Percentiles rank a stretch among this genome's conserved stretches.
Conservation (phyloP, 2,888 invertebrate genomes). For the Stenichneumon culpator region DNA sequence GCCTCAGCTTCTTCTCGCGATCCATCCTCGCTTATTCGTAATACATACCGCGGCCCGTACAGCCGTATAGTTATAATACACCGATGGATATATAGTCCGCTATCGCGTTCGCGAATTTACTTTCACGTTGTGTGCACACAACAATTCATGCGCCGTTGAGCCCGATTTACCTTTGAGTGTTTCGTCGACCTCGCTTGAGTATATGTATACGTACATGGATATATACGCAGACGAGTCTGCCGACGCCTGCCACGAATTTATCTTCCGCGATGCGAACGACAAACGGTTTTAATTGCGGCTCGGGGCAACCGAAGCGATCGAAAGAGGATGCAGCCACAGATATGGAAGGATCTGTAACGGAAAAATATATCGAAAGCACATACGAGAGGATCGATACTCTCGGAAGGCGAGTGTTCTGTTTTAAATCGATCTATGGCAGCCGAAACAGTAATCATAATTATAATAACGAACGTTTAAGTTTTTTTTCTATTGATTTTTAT, state of each 20-base stretch:
- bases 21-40: slow-evolving; percentile 33
- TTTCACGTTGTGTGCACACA: slow-evolving; percentile 40
- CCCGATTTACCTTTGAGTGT: slow-evolving; percentile 45
- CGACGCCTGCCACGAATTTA: slow-evolving; percentile 76
- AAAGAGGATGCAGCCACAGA: slow-evolving; percentile 25
- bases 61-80: slow-evolving; percentile 22
- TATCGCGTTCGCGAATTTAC: slow-evolving; percentile 49
- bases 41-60: slow-evolving; percentile 13
- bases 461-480: background rate
- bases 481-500: background rate
- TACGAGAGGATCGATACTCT: slow-evolving; percentile 17
- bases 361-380: slow-evolving; percentile 17
- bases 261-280: slow-evolving; percentile 77
- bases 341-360: slow-evolving; percentile 33
- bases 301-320: slow-evolving; percentile 68
- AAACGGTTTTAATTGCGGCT: slow-evolving; percentile 81
- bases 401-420: background rate
- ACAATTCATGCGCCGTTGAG: slow-evolving; percentile 51
- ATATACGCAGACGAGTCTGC: background rate
- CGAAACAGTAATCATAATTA: background rate
- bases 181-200: slow-evolving; percentile 21
- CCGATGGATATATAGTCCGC: background rate
- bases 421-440: background rate
- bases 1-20: slow-evolving; percentile 39
- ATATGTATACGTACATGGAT: background rate